Conservation (phyloP, 2,888 invertebrate species). For the Tachystola acroxantha region DNA sequence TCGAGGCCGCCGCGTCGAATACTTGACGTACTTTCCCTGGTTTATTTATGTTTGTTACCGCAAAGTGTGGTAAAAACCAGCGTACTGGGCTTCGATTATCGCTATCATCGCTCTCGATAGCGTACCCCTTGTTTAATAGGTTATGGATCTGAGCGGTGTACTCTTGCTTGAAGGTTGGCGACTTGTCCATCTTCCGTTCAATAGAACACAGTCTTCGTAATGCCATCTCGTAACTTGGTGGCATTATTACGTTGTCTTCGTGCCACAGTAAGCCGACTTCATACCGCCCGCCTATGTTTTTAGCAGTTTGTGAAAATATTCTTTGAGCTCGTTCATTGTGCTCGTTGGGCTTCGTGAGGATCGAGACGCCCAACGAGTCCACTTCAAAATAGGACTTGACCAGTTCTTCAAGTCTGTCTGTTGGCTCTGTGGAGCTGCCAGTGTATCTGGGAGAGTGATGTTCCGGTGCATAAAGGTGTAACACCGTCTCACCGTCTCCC, state of each 20-base stretch:
- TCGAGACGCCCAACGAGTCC: background rate
- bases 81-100: background rate
- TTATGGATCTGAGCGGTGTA: background rate
- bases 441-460: background rate
- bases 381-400: background rate
- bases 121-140: background rate
- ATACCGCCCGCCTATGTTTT: too few relatives aligned
- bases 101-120: background rate
- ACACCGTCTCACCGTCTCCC: background rate
- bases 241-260: background rate
- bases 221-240: background rate
- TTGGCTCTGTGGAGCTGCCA: too few relatives aligned
- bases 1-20: background rate
- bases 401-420: background rate
- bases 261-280: background rate
- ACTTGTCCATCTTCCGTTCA: background rate
- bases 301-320: background rate
- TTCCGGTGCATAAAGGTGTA: background rate
- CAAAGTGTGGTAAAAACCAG: conserved; percentile 1
- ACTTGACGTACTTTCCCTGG: background rate
- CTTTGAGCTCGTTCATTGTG: background rate
- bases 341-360: too few relatives aligned
- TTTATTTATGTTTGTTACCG: background rate
- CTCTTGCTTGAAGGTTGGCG: background rate
- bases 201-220: background rate